Evolutionary conservation across 35 echinoderm and acorn worm genomes (phyloP).

Genomic region (Lytechinus pictus): DNA sequence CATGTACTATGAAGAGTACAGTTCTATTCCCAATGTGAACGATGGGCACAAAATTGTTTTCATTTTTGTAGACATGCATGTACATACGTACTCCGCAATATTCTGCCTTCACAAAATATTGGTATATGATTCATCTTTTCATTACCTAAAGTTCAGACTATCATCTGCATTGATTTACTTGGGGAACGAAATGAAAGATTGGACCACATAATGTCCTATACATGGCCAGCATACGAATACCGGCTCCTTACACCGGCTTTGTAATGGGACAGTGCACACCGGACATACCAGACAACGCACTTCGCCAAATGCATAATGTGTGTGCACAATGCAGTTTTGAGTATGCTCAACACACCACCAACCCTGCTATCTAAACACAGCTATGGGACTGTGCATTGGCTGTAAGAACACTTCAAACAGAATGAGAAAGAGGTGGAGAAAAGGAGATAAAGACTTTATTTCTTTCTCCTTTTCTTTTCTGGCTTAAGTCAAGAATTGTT

Average conservation of each 20-base stretch:
- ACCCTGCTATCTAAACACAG: neutral
- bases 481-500: neutral
- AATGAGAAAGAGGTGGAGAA: neutral
- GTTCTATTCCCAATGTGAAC: too few species aligned
- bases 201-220: neutral
- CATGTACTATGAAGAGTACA: neutral
- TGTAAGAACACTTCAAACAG: slow-evolving; percentile 17
- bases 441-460: neutral
- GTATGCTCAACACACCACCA: neutral
- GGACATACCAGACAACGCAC: neutral
- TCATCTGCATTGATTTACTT: slow-evolving; percentile 19
- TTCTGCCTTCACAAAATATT: neutral
- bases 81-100: neutral
- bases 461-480: neutral
- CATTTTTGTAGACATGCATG: neutral
- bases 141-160: neutral
- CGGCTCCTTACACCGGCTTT: neutral
- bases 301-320: neutral
- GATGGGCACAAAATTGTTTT: too few species aligned
- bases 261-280: neutral
- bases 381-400: neutral
- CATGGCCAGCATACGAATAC: neutral
- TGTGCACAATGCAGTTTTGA: slow-evolving; percentile 17
- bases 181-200: neutral
- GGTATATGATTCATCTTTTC: neutral